A percentile compares a stretch with the other conserved stretches of the same genome.
Conservation (phyloP, 2,888 invertebrate species). For the Phragmatobia fuliginosa region DNA sequence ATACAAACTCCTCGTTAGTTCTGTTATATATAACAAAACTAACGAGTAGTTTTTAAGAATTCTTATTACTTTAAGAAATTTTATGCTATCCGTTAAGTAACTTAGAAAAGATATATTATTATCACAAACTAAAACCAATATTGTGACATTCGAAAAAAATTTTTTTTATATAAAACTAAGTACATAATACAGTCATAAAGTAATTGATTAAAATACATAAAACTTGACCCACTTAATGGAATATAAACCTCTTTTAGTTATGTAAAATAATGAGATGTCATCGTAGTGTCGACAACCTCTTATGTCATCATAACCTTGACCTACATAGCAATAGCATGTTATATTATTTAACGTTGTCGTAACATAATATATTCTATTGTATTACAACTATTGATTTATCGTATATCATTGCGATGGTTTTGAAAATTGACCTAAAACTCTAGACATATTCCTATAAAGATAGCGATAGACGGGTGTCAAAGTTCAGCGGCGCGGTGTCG, state of each 20-base stretch:
- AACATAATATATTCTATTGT: slow-evolving; percentile 31
- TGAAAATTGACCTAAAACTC: slow-evolving; percentile 67
- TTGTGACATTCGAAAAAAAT: neutral
- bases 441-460: slow-evolving; percentile 58
- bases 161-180: too few species aligned
- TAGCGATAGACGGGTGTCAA: slow-evolving; percentile 70
- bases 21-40: too few species aligned
- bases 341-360: slow-evolving; percentile 29
- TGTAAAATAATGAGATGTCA: slow-evolving; percentile 58
- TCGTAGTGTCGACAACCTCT: slow-evolving; percentile 53
- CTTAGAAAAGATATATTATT: too few species aligned
- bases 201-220: slow-evolving; percentile 34
- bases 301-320: slow-evolving; percentile 65
- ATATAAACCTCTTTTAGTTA: slow-evolving; percentile 53
- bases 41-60: too few species aligned
- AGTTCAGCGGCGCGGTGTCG: slow-evolving; percentile 68
- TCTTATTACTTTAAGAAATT: too few species aligned
- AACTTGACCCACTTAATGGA: slow-evolving; percentile 55
- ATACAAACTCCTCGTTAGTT: too few species aligned
- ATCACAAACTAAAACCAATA: too few species aligned
- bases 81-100: too few species aligned
- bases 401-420: slow-evolving; percentile 42
- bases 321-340: slow-evolving; percentile 42
- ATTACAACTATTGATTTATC: slow-evolving; percentile 43
- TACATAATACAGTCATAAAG: neutral